Percentiles rank a stretch among this genome's conserved stretches.
Conservation (phyloP, 2,113 vertebrate genomes). For the Tringa solitaria region DNA sequence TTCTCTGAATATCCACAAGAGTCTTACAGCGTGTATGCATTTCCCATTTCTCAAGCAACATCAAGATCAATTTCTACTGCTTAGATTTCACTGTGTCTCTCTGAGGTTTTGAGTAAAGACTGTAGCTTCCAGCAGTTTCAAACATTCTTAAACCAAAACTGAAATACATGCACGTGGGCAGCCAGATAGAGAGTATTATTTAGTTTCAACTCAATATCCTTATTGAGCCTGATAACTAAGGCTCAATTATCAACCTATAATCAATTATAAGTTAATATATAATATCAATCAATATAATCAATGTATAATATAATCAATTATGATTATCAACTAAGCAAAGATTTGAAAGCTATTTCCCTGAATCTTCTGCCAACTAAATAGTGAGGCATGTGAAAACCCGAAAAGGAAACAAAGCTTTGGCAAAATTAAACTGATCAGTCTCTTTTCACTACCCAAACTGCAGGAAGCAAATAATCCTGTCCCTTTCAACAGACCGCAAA, state of each 20-base stretch:
- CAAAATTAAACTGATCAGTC: not conserved
- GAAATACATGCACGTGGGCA: not conserved
- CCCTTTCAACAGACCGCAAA: not conserved
- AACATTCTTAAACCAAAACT: not conserved
- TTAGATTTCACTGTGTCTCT: not conserved
- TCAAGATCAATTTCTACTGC: not conserved
- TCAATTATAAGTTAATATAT: too few species aligned
- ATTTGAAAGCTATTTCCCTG: not conserved
- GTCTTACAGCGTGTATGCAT: fast-evolving
- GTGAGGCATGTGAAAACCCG: not conserved
- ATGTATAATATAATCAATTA: too few species aligned
- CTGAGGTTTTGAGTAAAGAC: not conserved
- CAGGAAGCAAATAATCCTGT: not conserved
- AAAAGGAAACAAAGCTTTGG: conserved; percentile 12
- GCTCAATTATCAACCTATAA: too few species aligned
- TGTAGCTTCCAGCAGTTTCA: not conserved
- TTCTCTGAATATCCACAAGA: not conserved
- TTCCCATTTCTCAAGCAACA: not conserved
- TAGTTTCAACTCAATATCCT: not conserved
- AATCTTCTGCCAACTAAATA: not conserved
- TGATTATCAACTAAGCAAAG: not conserved
- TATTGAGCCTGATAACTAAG: not conserved
- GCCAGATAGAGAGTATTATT: not conserved
- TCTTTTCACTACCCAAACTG: not conserved
- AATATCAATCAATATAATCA: too few species aligned